Percentiles rank a stretch among this genome's conserved stretches.
These are phyloP conservation scores for Ceratotherium simum DNA, from an alignment of 2,113 vertebrate species.

Conservation along the genomic window DNA sequence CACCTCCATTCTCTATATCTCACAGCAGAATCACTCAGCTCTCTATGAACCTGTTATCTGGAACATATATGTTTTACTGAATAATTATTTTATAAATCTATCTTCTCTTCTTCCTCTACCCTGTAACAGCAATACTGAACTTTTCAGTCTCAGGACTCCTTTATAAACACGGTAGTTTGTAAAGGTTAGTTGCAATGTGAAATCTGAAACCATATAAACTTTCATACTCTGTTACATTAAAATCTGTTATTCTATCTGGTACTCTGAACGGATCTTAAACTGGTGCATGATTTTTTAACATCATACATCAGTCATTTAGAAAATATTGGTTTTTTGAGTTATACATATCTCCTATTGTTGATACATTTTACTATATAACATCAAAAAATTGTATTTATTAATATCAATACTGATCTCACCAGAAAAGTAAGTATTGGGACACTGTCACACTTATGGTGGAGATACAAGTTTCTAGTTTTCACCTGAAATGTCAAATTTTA, in stretches of 20 bases:
- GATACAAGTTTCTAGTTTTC: conserved; percentile 29
- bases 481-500: conserved; percentile 21
- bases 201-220: neutral
- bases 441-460: conserved; percentile 3
- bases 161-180: neutral
- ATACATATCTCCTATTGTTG: neutral
- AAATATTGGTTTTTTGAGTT: neutral
- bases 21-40: neutral
- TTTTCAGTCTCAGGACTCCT: neutral
- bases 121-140: neutral
- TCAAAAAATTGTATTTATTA: conserved; percentile 13
- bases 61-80: neutral
- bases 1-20: neutral
- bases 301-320: neutral
- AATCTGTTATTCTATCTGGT: conserved; percentile 29
- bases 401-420: conserved; percentile 27
- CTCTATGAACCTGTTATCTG: neutral
- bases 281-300: neutral
- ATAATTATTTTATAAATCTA: conserved; percentile 54
- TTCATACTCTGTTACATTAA: conserved; percentile 21
- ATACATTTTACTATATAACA: neutral
- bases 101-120: neutral
- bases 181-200: neutral
- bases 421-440: neutral
- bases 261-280: neutral